These are phyloP conservation scores for Enchytraeus crypticus DNA, from an alignment of 2,888 invertebrate species.

Conservation along the genomic window DNA sequence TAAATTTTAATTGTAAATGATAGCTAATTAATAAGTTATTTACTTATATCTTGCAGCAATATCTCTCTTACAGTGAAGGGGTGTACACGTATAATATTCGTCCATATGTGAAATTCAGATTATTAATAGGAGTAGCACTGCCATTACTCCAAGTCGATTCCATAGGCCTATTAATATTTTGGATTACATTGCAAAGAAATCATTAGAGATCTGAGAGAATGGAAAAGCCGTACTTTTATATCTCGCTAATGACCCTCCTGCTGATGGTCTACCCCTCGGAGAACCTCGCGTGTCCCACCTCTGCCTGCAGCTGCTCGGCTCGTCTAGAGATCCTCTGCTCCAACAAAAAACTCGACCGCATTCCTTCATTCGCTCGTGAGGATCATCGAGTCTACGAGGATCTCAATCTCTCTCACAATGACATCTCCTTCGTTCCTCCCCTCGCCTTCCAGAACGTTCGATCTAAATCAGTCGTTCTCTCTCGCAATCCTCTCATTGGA, in stretches of 20 bases:
- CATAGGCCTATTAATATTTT: no score
- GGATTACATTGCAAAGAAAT: no score
- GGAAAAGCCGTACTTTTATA: background rate
- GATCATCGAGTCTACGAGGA: slow-evolving; percentile 7
- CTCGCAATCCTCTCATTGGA: slow-evolving; percentile 22
- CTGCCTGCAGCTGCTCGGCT: slow-evolving; percentile 19
- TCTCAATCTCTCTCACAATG: slow-evolving; percentile 22
- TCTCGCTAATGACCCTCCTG: slow-evolving; percentile 49
- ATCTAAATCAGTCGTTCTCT: slow-evolving; percentile 15
- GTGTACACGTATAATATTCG: no score
- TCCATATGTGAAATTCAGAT: no score
- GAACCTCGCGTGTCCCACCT: slow-evolving; percentile 14
- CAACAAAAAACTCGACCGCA: slow-evolving; percentile 12
- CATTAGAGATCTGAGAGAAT: no score
- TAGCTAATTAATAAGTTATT: no score
- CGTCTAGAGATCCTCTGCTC: slow-evolving; percentile 15
- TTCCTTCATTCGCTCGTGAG: slow-evolving; percentile 17
- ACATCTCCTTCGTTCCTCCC: slow-evolving; percentile 22
- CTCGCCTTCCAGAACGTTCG: slow-evolving; percentile 16
- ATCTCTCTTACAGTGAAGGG: no score
- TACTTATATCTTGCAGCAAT: no score
- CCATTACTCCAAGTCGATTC: no score
- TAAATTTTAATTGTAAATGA: no score
- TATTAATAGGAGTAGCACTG: no score
- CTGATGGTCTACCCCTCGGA: background rate